Evolutionary conservation across 2,797 vertebrate genomes (phyloP).

Genomic region (Gallinago stenura): DNA sequence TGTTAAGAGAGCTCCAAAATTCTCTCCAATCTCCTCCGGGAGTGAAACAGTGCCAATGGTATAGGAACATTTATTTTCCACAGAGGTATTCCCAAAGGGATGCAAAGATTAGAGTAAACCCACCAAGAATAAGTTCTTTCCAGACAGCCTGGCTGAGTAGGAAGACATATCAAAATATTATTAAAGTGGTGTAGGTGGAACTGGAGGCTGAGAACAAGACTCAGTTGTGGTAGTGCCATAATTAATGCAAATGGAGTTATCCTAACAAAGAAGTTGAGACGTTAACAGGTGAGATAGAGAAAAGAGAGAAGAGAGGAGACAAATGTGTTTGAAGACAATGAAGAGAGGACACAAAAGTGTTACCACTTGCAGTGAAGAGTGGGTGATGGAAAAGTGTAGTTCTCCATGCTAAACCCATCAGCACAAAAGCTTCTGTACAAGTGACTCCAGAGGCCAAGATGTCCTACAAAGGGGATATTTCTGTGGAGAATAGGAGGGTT

Average conservation of each 20-base stretch:
- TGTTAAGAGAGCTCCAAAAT: slow-evolving; percentile 79
- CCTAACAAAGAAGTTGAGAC: not conserved
- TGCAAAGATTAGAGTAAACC: not conserved
- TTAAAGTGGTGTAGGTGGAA: not conserved
- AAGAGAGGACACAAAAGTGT: no score
- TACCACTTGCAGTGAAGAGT: not conserved
- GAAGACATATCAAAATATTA: not conserved
- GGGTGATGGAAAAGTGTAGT: not conserved
- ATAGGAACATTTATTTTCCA: not conserved
- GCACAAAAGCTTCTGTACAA: not conserved
- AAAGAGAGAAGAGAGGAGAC: not conserved
- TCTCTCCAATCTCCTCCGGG: slow-evolving; percentile 76
- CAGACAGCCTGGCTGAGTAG: not conserved
- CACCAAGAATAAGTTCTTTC: not conserved
- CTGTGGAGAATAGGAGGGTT: not conserved
- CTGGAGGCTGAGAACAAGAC: not conserved
- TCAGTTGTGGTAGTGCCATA: fast-evolving
- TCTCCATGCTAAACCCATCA: not conserved
- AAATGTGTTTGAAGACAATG: not conserved
- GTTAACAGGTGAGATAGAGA: not conserved
- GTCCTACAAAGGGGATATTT: not conserved
- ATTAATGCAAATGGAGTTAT: not conserved
- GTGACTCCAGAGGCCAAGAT: not conserved
- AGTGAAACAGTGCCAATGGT: not conserved
- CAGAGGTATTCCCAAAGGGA: not conserved